Evolutionary conservation across 2,797 vertebrate species (phyloP).

Genomic region (Helostoma temminkii): DNA sequence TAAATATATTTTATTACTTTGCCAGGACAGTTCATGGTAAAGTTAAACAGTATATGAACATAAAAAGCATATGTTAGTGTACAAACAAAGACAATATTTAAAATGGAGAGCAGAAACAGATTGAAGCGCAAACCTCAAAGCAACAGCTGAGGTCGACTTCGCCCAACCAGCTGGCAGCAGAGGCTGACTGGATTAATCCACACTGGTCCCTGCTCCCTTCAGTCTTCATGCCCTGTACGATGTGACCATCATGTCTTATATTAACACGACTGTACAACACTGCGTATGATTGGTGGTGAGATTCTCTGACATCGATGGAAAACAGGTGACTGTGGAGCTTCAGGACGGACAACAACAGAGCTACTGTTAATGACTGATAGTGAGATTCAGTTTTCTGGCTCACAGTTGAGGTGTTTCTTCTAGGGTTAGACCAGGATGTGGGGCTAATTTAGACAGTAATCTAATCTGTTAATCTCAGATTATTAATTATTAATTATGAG

Average conservation of each 20-base stretch:
- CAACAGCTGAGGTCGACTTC: conserved; percentile 21
- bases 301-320: conserved; percentile 37
- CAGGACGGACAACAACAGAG: conserved; percentile 64
- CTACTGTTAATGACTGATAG: conserved; percentile 50
- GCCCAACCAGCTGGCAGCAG: conserved; percentile 11
- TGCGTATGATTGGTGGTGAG: conserved; percentile 59
- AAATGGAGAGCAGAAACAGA: conserved; percentile 85
- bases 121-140: conserved; percentile 83
- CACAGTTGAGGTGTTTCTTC: conserved; percentile 18
- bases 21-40: conserved; percentile 97
- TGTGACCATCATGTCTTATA: conserved; percentile 41
- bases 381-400: conserved; percentile 48
- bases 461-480: background rate
- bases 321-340: conserved; percentile 33
- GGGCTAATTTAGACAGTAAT: background rate
- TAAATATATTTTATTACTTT: conserved; percentile 99
- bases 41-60: conserved; percentile 98
- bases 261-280: conserved; percentile 69
- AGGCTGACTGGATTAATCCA: conserved; percentile 31
- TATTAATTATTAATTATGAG: too few species aligned
- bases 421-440: conserved; percentile 41
- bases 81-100: conserved; percentile 91
- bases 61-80: conserved; percentile 98
- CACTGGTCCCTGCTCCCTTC: conserved; percentile 3
- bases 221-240: conserved; percentile 33